Percentiles rank a stretch among this genome's conserved stretches.
Conservation (phyloP, 2,888 invertebrate genomes). For the Abscondita cerata region DNA sequence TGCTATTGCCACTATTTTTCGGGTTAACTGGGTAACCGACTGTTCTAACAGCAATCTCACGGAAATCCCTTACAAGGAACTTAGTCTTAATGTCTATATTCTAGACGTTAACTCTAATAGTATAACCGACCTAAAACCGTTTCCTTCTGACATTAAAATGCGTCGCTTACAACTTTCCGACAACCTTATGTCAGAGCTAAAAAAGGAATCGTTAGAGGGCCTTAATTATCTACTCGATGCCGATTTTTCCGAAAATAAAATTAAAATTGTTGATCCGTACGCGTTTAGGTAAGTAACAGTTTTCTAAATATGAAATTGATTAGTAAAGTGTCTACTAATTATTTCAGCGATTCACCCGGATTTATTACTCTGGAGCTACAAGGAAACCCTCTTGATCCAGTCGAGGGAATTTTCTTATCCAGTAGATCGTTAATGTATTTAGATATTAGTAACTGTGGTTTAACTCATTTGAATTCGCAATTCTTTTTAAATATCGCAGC, state of each 20-base stretch:
- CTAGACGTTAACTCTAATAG: constrained; percentile 75
- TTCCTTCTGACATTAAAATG: constrained; percentile 73
- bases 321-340: constrained; percentile 22
- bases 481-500: constrained; percentile 74
- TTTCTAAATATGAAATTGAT: constrained; percentile 11
- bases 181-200: constrained; percentile 67
- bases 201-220: constrained; percentile 68
- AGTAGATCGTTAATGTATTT: constrained; percentile 72
- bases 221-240: constrained; percentile 73
- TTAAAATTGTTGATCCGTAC: constrained; percentile 64
- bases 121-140: constrained; percentile 65
- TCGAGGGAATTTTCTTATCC: constrained; percentile 70
- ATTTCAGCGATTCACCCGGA: constrained; percentile 70
- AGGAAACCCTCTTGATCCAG: constrained; percentile 68
- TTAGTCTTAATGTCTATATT: constrained; percentile 73
- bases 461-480: constrained; percentile 64
- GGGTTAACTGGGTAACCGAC: constrained; percentile 79
- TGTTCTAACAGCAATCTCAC: constrained; percentile 78
- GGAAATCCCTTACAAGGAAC: constrained; percentile 70
- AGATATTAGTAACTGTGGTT: constrained; percentile 71
- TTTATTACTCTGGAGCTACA: constrained; percentile 74
- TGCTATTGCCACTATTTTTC: constrained; percentile 79
- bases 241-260: constrained; percentile 72
- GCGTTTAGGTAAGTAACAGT: constrained; percentile 36
- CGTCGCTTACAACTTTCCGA: constrained; percentile 74